Percentiles rank a stretch among this genome's conserved stretches.
These are phyloP conservation scores for Amphipyra tragopoginis DNA, from an alignment of 2,888 invertebrate species.

Conservation along the genomic window DNA sequence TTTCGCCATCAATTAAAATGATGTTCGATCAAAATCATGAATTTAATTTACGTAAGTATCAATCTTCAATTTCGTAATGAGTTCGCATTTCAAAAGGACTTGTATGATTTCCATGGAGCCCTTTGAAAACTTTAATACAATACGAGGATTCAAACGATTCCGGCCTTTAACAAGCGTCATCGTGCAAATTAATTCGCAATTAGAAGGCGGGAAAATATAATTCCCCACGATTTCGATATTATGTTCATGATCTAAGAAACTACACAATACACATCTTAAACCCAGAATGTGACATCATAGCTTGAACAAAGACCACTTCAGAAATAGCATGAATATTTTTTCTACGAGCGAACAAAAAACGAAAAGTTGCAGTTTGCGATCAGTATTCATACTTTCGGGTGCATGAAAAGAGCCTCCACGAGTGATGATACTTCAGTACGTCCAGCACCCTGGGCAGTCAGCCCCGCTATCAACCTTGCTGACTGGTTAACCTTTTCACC, in stretches of 20 bases:
- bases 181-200: neutral
- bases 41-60: no score
- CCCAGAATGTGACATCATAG: neutral
- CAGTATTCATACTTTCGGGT: no score
- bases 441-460: no score
- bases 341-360: no score
- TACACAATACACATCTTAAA: neutral
- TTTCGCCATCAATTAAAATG: no score
- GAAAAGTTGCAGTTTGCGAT: no score
- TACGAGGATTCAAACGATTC: neutral
- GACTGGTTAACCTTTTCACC: no score
- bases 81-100: constrained; percentile 9
- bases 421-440: no score
- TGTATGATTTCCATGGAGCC: constrained; percentile 5
- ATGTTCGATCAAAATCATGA: no score
- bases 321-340: neutral
- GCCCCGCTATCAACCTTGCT: no score
- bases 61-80: neutral
- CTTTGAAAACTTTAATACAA: constrained; percentile 1
- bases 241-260: neutral
- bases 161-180: constrained; percentile 3
- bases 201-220: neutral
- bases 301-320: neutral
- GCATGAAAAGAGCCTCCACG: no score
- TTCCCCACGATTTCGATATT: neutral